Evolutionary conservation across 2,113 vertebrate species (phyloP).

Genomic region (Opisthocomus hoazin): DNA sequence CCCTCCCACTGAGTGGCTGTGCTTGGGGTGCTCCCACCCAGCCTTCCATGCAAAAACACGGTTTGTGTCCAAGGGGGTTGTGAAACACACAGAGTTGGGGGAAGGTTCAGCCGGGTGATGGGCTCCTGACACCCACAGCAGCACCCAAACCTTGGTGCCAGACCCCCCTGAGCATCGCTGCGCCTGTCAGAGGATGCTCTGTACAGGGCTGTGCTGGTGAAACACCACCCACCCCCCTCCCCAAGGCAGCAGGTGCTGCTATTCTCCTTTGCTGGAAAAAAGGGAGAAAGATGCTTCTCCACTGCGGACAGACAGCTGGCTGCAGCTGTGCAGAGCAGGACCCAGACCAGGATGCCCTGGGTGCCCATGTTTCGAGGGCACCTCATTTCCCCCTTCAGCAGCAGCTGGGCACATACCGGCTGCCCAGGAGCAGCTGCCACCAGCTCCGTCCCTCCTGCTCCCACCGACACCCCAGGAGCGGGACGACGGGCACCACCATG

Average conservation of each 20-base stretch:
- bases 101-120: background rate
- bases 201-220: background rate
- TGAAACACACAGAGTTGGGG: background rate
- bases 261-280: background rate
- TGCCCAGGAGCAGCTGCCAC: background rate
- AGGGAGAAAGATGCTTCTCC: background rate
- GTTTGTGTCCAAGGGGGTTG: background rate
- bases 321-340: background rate
- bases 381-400: background rate
- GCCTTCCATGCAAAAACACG: accelerated
- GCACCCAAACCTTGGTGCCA: background rate
- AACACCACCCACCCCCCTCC: accelerated
- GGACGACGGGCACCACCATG: accelerated
- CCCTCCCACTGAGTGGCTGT: accelerated
- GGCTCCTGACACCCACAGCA: accelerated
- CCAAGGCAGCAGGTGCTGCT: background rate
- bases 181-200: background rate
- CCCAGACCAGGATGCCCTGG: background rate
- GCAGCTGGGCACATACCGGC: background rate
- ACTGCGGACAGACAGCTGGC: background rate
- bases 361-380: background rate
- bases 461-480: accelerated
- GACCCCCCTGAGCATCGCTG: accelerated
- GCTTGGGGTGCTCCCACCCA: background rate
- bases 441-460: background rate